A percentile compares a stretch with the other conserved stretches of the same genome.
Conservation (phyloP, 2,113 vertebrate genomes). For the Grus americana region DNA sequence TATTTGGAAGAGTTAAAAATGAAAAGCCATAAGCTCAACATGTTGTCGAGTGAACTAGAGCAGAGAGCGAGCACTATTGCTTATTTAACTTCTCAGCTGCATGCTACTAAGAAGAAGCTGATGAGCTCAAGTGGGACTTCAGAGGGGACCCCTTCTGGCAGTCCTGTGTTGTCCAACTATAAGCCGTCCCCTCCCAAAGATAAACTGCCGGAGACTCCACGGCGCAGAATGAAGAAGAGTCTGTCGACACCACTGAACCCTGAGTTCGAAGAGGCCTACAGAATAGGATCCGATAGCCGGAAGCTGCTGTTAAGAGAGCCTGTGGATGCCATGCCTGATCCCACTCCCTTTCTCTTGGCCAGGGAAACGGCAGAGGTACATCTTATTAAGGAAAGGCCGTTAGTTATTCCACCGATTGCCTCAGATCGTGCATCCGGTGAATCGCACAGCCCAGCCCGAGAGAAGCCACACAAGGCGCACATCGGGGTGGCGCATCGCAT, state of each 20-base stretch:
- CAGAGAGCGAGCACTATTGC: slow-evolving; percentile 94
- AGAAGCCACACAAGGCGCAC: slow-evolving; percentile 85
- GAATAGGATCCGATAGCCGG: slow-evolving; percentile 84
- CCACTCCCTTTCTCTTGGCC: slow-evolving; percentile 91
- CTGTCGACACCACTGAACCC: slow-evolving; percentile 94
- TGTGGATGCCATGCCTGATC: slow-evolving; percentile 95
- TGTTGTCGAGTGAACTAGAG: slow-evolving; percentile 93
- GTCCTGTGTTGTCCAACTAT: slow-evolving; percentile 81
- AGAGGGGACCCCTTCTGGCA: slow-evolving; percentile 82
- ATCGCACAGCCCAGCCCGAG: slow-evolving; percentile 82
- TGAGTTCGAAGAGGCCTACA: slow-evolving; percentile 92
- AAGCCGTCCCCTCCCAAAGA: slow-evolving; percentile 90
- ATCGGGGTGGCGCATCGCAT: slow-evolving; percentile 93
- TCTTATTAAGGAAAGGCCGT: slow-evolving; percentile 85
- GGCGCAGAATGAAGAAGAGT: slow-evolving; percentile 95
- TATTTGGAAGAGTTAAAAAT: slow-evolving; percentile 97
- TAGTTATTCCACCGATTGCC: slow-evolving; percentile 91
- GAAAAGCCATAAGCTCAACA: slow-evolving; percentile 92
- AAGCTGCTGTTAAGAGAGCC: slow-evolving; percentile 88
- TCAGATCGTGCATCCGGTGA: slow-evolving; percentile 78
- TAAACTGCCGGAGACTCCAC: slow-evolving; percentile 82
- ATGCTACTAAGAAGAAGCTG: slow-evolving; percentile 92
- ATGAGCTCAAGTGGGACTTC: slow-evolving; percentile 77
- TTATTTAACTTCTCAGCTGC: slow-evolving; percentile 94
- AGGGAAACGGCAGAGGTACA: slow-evolving; percentile 83